phyloP scores from a whole-genome alignment of 1,140 invertebrate genomes.

The Tetranychus urticae region DNA sequence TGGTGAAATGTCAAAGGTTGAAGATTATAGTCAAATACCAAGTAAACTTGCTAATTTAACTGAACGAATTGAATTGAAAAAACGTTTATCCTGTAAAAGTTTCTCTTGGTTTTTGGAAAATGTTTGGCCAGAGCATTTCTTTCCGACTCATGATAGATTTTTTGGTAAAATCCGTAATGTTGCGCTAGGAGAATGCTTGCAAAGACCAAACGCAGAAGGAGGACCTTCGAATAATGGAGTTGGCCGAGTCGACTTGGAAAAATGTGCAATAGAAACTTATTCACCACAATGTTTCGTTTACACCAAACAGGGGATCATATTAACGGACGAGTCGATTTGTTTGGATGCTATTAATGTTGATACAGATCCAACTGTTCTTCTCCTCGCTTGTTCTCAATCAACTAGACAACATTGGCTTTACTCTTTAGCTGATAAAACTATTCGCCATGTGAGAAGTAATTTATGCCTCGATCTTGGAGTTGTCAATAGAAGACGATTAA shows the following conservation, averaged over 20 bases:
- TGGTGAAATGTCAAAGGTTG: not conserved
- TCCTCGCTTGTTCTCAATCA: conserved; percentile 36
- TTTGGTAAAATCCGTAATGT: conserved; percentile 39
- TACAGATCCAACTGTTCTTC: conserved; percentile 26
- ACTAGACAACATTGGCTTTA: conserved; percentile 37
- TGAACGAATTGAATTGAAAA: conserved; percentile 41
- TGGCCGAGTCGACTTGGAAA: conserved; percentile 32
- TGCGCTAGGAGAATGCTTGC: conserved; percentile 30
- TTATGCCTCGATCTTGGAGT: conserved; percentile 28
- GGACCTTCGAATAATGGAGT: conserved; percentile 28
- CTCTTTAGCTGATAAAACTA: conserved; percentile 18
- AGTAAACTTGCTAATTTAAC: conserved; percentile 28
- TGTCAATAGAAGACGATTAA: not conserved
- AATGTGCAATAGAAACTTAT: conserved; percentile 21
- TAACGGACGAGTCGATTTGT: conserved; percentile 46
- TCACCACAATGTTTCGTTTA: conserved; percentile 45
- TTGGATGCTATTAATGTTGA: conserved; percentile 33
- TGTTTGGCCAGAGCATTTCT: conserved; percentile 59
- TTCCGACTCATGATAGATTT: conserved; percentile 53
- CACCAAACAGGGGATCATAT: conserved; percentile 34
- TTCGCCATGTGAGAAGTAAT: conserved; percentile 24
- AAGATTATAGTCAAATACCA: not conserved
- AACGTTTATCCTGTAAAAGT: conserved; percentile 53
- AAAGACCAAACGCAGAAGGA: conserved; percentile 29
- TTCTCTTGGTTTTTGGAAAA: conserved; percentile 92